Base-by-base conservation (phyloP, 2,888 invertebrate genomes). In the Metellina segmentata region DNA sequence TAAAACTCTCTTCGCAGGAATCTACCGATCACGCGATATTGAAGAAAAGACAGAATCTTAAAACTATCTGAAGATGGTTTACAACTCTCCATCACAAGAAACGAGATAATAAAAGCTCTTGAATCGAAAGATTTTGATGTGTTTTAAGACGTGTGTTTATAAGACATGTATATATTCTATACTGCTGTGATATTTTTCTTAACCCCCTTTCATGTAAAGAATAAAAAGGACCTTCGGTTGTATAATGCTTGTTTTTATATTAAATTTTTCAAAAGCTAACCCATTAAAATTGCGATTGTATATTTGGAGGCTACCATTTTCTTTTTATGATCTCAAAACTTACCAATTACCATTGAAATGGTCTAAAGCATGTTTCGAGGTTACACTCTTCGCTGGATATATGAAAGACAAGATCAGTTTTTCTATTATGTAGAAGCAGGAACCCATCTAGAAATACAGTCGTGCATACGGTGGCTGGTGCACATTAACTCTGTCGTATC, bases 181-280 rank as follows among this genome's bases (percentile, higher is more conserved):
- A 85, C 90, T 85, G 11, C 90, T 90, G 90, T 90, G 90, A 90
- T 90, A 90, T 90, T 90, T 90, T 85, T 72, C 78, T 16, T 81
- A 74, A 61, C 79, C 48, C 20, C 69, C 13, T 19, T 88, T 87
- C 49, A 16, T 75, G 20, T 53, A 81, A 69, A 61, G 61, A 89
- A 89, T 82, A 89, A 89, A 85, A 51, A 79, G 72, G 16, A 19
- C 75, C 78, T 69, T 51, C n/a, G 72, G 19, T 72, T 51, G 20
- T 81, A 16, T 81, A 53, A 61, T 61, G 61, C 16, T 61, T 61
- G 61, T 61, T 61, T 61, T 61, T 61, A 16, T 9, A 61, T 16
- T 8, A 0, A 0, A 5, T 61, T 16, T 61, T 61, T 61, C 61
- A 61, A 61, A 61, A 61, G 9, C 61, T 61, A 61, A 61, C 16